These are phyloP conservation scores for Phaethon lepturus DNA, from an alignment of 2,113 vertebrate genomes.

Conservation along the genomic window DNA sequence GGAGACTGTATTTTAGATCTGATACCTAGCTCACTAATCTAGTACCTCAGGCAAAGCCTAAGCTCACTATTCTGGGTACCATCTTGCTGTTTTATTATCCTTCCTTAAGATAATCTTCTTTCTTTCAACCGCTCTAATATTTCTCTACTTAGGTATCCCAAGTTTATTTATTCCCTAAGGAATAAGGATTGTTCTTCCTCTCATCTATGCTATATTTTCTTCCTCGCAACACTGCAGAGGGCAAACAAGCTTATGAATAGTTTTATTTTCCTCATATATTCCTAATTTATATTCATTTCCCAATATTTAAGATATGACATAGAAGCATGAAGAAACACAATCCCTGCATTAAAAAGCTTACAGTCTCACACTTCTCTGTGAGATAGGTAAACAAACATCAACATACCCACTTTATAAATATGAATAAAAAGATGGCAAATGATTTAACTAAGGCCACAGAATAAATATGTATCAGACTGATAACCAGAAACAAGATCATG, in stretches of 20 bases:
- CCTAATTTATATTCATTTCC: constrained; percentile 58
- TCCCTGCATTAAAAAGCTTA: constrained; percentile 42
- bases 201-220: constrained; percentile 16
- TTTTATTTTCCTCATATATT: constrained; percentile 42
- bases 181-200: constrained; percentile 37
- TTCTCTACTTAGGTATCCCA: constrained; percentile 44
- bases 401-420: constrained; percentile 1
- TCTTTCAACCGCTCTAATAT: constrained; percentile 37
- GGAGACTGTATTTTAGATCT: constrained; percentile 31
- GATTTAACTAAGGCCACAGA: constrained; percentile 11
- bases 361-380: constrained; percentile 9
- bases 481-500: neutral
- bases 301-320: constrained; percentile 56
- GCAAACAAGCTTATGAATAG: constrained; percentile 29
- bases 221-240: neutral
- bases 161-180: constrained; percentile 40
- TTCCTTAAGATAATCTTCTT: constrained; percentile 60
- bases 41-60: constrained; percentile 60
- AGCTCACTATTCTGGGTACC: constrained; percentile 50
- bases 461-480: neutral
- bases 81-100: constrained; percentile 63
- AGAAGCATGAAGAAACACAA: constrained; percentile 29
- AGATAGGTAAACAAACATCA: constrained; percentile 42
- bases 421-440: constrained; percentile 33
- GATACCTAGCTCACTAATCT: constrained; percentile 45